Conservation (phyloP, 2,888 invertebrate genomes). For the Phytoseiulus persimilis region DNA sequence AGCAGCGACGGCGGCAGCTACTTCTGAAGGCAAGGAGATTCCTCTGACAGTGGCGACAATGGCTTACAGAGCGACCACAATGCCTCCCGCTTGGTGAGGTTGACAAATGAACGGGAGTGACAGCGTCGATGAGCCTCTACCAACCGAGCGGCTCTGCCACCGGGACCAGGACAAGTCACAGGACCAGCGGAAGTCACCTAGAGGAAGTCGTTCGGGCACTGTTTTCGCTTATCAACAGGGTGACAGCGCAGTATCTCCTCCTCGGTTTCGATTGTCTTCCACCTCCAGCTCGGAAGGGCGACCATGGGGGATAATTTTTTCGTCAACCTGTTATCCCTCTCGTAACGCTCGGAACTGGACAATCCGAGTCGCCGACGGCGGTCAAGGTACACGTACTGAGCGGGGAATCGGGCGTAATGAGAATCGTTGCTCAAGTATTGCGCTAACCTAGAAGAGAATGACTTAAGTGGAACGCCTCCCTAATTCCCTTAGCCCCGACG, state of each 20-base stretch:
- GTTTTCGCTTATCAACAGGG: no score
- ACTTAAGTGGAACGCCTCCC: neutral
- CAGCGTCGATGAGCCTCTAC: neutral
- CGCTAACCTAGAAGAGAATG: neutral
- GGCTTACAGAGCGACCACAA: conserved; percentile 5
- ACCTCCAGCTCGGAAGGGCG: no score
- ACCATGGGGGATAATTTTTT: no score
- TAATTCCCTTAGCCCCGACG: neutral
- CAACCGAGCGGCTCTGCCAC: neutral
- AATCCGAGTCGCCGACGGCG: no score
- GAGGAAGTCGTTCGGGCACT: neutral
- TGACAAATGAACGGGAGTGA: conserved; percentile 5
- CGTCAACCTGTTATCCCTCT: no score
- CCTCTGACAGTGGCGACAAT: neutral
- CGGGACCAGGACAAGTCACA: neutral
- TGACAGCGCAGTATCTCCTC: no score
- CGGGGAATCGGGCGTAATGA: no score
- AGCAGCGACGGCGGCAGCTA: neutral
- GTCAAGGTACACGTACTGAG: no score
- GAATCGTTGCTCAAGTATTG: neutral
- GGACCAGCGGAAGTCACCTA: neutral
- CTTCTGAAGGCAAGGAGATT: neutral
- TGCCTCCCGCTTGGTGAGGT: conserved; percentile 5
- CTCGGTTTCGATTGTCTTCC: no score
- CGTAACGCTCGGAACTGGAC: no score